phyloP scores from a whole-genome alignment of 2,888 invertebrate species.

The Biston betularia region DNA sequence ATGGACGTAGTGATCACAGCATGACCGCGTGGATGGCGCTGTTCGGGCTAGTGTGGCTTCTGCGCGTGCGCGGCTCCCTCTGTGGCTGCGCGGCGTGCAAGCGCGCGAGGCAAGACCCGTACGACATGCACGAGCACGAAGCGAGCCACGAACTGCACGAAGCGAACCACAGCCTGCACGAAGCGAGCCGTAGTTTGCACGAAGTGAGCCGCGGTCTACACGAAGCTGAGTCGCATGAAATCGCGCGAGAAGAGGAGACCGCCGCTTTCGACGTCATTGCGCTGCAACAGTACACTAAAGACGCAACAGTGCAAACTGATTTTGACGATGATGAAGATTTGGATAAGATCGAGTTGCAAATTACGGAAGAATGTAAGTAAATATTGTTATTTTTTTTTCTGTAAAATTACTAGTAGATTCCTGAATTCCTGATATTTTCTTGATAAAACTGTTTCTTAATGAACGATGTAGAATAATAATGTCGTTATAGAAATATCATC shows the following conservation, averaged over 20 bases:
- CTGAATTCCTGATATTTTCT: too few species aligned
- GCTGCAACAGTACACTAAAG: conserved; percentile 78
- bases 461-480: too few species aligned
- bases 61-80: conserved; percentile 92
- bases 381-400: background rate
- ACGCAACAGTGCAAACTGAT: conserved; percentile 83
- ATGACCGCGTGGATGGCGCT: conserved; percentile 91
- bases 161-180: conserved; percentile 25
- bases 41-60: conserved; percentile 94
- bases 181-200: conserved; percentile 37
- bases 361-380: conserved; percentile 79
- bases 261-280: conserved; percentile 80
- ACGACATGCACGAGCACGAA: conserved; percentile 63
- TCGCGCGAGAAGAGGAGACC: conserved; percentile 55
- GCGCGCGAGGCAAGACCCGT: conserved; percentile 76
- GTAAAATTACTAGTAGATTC: too few species aligned
- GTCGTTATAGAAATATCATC: too few species aligned
- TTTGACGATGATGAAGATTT: conserved; percentile 81
- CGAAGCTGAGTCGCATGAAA: conserved; percentile 39
- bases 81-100: conserved; percentile 91
- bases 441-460: too few species aligned
- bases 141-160: conserved; percentile 44
- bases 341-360: conserved; percentile 80
- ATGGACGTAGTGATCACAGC: conserved; percentile 74
- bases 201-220: conserved; percentile 38